Percentiles rank a stretch among this genome's conserved stretches.
Conservation (phyloP, 2,888 invertebrate species). For the Onchidella celtica region DNA sequence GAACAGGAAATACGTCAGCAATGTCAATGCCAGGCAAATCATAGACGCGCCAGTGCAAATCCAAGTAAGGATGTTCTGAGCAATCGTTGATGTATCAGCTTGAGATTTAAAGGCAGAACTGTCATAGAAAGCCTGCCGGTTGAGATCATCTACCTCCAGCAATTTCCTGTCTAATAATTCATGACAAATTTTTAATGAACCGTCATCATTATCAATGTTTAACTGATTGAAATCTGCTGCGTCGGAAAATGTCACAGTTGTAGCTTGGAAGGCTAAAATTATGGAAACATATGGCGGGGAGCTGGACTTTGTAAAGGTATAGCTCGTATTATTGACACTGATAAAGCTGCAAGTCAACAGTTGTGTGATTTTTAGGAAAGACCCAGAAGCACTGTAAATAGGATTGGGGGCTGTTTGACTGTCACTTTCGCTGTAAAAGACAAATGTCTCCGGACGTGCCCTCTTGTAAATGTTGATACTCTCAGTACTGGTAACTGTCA, state of each 20-base stretch:
- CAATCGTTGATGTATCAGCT: not conserved
- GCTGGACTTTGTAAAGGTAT: not conserved
- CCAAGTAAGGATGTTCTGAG: constrained; percentile 5
- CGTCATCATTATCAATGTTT: not conserved
- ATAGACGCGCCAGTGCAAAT: constrained; percentile 22
- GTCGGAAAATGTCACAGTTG: not conserved
- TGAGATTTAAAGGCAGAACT: too few species aligned
- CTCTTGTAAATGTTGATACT: too few species aligned
- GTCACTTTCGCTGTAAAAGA: too few species aligned
- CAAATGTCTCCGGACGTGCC: too few species aligned
- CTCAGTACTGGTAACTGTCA: too few species aligned
- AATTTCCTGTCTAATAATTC: constrained; percentile 8
- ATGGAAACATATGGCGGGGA: not conserved
- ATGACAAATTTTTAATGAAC: not conserved
- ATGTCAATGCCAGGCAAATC: constrained; percentile 18
- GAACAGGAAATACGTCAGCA: constrained; percentile 29
- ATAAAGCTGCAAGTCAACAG: not conserved
- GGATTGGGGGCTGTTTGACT: too few species aligned
- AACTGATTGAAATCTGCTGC: not conserved
- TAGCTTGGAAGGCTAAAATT: not conserved
- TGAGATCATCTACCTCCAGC: too few species aligned
- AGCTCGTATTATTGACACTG: not conserved
- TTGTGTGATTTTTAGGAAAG: not conserved
- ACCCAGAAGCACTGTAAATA: too few species aligned
- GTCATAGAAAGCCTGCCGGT: too few species aligned